phyloP scores from a whole-genome alignment of 2,888 invertebrate genomes.

The Matsumyia berberina region DNA sequence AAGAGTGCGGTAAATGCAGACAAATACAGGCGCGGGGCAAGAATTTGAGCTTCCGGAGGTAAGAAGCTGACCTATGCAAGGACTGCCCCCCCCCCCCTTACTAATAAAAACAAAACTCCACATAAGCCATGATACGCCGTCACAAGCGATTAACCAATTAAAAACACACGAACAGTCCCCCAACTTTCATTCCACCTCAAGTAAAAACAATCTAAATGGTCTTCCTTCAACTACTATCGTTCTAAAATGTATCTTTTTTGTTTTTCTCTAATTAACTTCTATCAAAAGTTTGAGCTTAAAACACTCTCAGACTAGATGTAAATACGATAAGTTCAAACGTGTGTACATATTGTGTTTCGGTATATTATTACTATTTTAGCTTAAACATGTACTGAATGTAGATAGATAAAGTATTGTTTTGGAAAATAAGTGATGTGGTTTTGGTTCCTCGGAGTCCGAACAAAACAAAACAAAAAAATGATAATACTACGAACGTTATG shows the following conservation, averaged over 20 bases:
- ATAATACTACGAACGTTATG: neutral
- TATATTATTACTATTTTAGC: conserved; percentile 18
- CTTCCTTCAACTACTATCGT: neutral
- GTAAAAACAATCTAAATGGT: neutral
- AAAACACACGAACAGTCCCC: too few relatives aligned
- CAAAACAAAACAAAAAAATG: conserved; percentile 20
- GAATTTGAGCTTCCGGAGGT: too few relatives aligned
- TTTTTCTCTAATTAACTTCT: conserved; percentile 49
- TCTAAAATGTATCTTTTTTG: neutral
- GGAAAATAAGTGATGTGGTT: conserved; percentile 48
- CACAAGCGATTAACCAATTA: too few relatives aligned
- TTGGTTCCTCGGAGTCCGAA: conserved; percentile 50
- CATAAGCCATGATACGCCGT: too few relatives aligned
- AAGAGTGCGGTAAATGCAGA: too few relatives aligned
- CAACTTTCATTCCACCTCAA: neutral
- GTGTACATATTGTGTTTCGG: conserved; percentile 32
- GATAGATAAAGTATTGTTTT: conserved; percentile 41
- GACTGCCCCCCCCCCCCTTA: too few relatives aligned
- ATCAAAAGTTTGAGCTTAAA: conserved; percentile 64
- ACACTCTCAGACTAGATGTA: conserved; percentile 69
- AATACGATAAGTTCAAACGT: conserved; percentile 59
- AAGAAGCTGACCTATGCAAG: too few relatives aligned
- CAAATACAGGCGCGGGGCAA: too few relatives aligned
- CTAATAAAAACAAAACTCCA: too few relatives aligned
- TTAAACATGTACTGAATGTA: conserved; percentile 39